Evolutionary conservation across 2,888 invertebrate species (phyloP), one percentile per base, ranked within the genome.

Genomic region (Chrysolina americana): DNA sequence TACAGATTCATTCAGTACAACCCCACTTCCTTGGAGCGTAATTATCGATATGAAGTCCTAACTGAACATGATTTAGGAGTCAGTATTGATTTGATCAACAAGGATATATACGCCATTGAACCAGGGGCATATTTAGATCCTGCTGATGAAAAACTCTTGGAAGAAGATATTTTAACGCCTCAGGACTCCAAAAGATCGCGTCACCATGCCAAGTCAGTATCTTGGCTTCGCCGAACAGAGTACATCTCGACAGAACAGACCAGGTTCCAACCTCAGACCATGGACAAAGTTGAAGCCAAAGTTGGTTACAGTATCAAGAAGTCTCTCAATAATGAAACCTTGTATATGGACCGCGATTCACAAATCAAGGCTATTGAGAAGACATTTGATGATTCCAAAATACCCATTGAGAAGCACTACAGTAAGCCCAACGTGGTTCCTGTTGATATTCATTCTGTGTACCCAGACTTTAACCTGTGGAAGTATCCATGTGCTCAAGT

Each of bases 191-290:
- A 96, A 86, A 90, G 96, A 79, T 98, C 98, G 0, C 92, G 96
- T 9, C 98, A 98, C 89, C 99, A 99, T 90, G 97, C 97, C 1
- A 94, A 96, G 80, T 96, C 95, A 86, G 99, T 99, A 1, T 98
- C 99, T 0, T 99, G 99, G 99, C 91, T 99, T 86, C 93, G 99
- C 69, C 94, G 98, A 81, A 99, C 99, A 0, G 99, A 99, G 88
- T 99, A 99, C 85, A 99, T 99, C 84, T 98, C 98, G 5, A 98
- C 99, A 50, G 99, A 99, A 89, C 98, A 97, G 87, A 99, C 98
- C 21, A 92, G 99, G 78, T 99, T 98, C 89, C 98, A 98, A 87
- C 97, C 98, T 19, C 96, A 96, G 87, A 95, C 96, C 80, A 94
- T 96, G 91, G 98, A 99, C 86, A 98, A 98, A 90, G 97, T 98